phyloP scores from a whole-genome alignment of 2,888 invertebrate genomes.

The Rhopalosiphum nymphaeae region DNA sequence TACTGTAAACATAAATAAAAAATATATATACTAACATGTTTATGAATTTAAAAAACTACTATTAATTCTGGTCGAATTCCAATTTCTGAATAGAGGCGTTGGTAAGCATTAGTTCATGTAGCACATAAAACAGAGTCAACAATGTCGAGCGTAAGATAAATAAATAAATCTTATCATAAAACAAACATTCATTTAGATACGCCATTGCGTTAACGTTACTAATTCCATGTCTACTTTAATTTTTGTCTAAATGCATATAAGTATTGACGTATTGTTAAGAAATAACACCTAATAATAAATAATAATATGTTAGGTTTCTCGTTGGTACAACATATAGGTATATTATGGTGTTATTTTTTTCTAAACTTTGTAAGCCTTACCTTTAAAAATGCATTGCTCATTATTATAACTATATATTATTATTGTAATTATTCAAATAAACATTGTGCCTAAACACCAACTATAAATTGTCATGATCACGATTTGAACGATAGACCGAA shows the following conservation, averaged over 20 bases:
- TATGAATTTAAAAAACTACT: neutral
- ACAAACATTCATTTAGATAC: conserved; percentile 44
- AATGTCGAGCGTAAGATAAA: conserved; percentile 55
- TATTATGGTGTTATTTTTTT: neutral
- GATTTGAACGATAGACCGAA: neutral
- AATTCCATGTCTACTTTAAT: neutral
- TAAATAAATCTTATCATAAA: conserved; percentile 53
- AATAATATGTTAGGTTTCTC: neutral
- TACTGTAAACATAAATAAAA: neutral
- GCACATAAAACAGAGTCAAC: neutral
- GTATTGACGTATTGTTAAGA: neutral
- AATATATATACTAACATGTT: conserved; percentile 40
- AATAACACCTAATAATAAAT: neutral
- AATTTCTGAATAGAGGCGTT: conserved; percentile 9
- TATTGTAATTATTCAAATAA: neutral
- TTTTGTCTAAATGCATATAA: neutral
- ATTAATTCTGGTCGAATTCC: conserved; percentile 24
- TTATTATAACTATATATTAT: neutral
- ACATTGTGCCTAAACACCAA: neutral
- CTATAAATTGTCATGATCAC: neutral
- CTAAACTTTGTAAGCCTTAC: neutral
- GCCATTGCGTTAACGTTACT: neutral
- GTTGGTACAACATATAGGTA: neutral
- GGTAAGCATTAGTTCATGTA: neutral
- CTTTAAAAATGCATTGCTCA: neutral